Evolutionary conservation across 2,113 vertebrate genomes (phyloP).

Genomic region (Thalassoma bifasciatum): DNA sequence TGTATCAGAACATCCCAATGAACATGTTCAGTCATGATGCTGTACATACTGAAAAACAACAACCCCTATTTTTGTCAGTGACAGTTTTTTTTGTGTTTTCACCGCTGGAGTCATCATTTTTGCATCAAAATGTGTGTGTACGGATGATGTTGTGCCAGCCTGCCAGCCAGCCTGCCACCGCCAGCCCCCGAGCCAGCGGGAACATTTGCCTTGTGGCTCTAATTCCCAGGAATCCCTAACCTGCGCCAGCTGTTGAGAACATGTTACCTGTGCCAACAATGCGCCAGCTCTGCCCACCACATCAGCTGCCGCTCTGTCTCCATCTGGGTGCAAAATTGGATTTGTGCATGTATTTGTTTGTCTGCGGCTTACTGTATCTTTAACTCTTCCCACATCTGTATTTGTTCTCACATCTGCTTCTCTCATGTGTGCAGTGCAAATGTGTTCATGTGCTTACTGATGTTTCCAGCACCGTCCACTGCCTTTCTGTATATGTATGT

Average conservation of each 20-base stretch:
- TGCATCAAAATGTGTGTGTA: conserved; percentile 41
- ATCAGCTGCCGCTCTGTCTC: conserved; percentile 97
- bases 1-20: conserved; percentile 14
- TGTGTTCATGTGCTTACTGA: conserved; percentile 33
- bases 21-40: conserved; percentile 1
- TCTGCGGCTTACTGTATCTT: conserved; percentile 49
- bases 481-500: conserved; percentile 61
- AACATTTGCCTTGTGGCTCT: conserved; percentile 99
- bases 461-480: conserved; percentile 13
- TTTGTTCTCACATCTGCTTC: conserved; percentile 61
- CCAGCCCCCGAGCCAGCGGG: conserved; percentile 92
- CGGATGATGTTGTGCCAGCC: conserved; percentile 51
- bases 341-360: conserved; percentile 64
- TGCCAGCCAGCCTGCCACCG: conserved; percentile 79
- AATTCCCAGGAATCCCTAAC: conserved; percentile 99
- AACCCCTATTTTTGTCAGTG: conserved; percentile 17
- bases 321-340: conserved; percentile 88
- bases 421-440: conserved; percentile 40
- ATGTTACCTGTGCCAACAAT: conserved; percentile 98
- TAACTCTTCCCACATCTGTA: conserved; percentile 72
- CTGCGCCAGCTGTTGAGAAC: conserved; percentile 99
- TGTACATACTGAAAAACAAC: conserved; percentile 1
- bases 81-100: conserved; percentile 39
- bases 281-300: conserved; percentile 92
- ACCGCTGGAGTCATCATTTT: conserved; percentile 48